Evolutionary conservation across 2,113 vertebrate genomes (phyloP).

Genomic region (Gorilla gorilla): DNA sequence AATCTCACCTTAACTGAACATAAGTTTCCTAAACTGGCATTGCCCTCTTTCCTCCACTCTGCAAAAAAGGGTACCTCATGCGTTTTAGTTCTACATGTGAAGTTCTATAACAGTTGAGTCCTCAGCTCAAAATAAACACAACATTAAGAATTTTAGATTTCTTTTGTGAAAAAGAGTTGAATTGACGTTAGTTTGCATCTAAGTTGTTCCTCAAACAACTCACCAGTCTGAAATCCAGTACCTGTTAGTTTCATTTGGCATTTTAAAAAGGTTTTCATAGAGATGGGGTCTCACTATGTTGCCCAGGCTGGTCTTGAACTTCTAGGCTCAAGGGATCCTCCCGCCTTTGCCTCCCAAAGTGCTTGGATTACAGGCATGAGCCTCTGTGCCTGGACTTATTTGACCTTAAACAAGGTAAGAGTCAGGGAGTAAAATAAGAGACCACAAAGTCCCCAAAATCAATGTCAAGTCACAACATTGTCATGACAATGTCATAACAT

Average conservation of each 20-base stretch:
- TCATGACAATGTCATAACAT: neutral
- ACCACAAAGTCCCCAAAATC: neutral
- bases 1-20: neutral
- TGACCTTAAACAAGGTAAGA: constrained; percentile 10
- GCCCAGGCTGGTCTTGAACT: no score
- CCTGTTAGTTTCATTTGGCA: constrained; percentile 17
- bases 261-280: neutral
- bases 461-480: neutral
- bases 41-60: neutral
- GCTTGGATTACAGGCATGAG: no score
- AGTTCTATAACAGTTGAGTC: neutral
- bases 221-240: neutral
- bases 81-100: neutral
- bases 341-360: no score
- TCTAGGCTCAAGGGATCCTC: no score
- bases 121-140: neutral
- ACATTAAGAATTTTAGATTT: neutral
- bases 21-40: neutral
- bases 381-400: neutral
- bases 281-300: no score
- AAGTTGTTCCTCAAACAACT: neutral
- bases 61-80: neutral
- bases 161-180: neutral
- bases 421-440: neutral
- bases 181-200: neutral